phyloP scores from a whole-genome alignment of 2,888 invertebrate species.

The Drosophila nr. perissopoda region DNA sequence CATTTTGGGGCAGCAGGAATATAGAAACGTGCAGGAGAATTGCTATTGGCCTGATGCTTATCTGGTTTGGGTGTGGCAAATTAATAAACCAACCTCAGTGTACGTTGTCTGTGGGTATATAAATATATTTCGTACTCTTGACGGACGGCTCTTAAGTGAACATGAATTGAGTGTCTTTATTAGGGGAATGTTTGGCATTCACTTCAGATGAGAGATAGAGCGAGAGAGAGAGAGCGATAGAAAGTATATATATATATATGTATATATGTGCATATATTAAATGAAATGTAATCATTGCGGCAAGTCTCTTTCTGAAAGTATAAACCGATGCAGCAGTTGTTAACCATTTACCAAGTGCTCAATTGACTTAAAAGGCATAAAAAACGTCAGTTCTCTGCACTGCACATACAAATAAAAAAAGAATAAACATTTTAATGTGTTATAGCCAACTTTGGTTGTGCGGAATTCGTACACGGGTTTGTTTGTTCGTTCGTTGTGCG shows the following conservation, averaged over 20 bases:
- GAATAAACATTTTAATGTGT: constrained; percentile 49
- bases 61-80: constrained; percentile 37
- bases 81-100: constrained; percentile 23
- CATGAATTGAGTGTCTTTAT: constrained; percentile 13
- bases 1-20: constrained; percentile 18
- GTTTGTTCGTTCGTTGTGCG: constrained; percentile 13
- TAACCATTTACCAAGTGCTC: constrained; percentile 10
- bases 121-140: constrained; percentile 1
- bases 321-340: constrained; percentile 8
- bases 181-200: constrained; percentile 1
- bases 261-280: not conserved
- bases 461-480: constrained; percentile 48
- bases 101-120: not conserved
- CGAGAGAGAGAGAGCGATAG: not conserved
- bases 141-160: constrained; percentile 4
- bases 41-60: constrained; percentile 14
- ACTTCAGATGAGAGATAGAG: not conserved
- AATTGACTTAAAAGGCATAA: constrained; percentile 31
- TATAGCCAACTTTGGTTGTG: constrained; percentile 61
- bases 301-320: not conserved
- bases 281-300: not conserved
- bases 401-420: constrained; percentile 2
- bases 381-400: constrained; percentile 9
- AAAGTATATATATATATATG: not conserved
- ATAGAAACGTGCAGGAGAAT: constrained; percentile 9